Base-by-base conservation (phyloP, 2,888 invertebrate genomes). In the Thymelicus acteon region DNA sequence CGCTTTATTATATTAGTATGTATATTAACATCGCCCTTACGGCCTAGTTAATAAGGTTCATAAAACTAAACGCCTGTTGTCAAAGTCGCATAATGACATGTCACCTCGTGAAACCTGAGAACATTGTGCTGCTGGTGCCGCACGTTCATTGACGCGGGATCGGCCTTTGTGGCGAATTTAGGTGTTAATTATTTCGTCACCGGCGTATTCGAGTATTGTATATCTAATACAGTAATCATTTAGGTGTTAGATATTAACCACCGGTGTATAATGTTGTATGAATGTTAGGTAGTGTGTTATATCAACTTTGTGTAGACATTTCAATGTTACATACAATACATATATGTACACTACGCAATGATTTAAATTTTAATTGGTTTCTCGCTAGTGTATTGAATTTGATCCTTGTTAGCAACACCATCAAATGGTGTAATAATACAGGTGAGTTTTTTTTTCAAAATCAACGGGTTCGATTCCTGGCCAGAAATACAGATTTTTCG, bases 31-130 rank as follows among this genome's bases (percentile, higher is more conserved):
- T 19, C 7, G 49, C 7, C 10, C 15, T 52, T 12, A 52, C 19
- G 49, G 4, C 19, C 49, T 52, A 52, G 49, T 19, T 7, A 52
- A 52, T 19, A 52, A 52, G 49, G 49, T 52, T 52, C 49, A 12
- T 52, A 52, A 61, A 61, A 24, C 19, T 24, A 31, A 52, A 49
- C 40, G 19, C 40, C 65, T 6, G 49, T 52, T 49, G 61, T 40
- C 52, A 61, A 68, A 68, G 60, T 40, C 54, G n/a, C 62, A n/a
- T 68, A 68, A 68, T 62, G 62, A 68, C 57, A 68, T 61, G 68
- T 68, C 61, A 54, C 54, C 19, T 49, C 54, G 62, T 57, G 68
- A 57, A 68, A 68, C 68, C 62, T 68, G 37, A 68, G 68, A 68
- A 61, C 68, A 44, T 44, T 68, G 68, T 61, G 49, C 12, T 40